Evolutionary conservation across 2,113 vertebrate genomes (phyloP).

Genomic region (Myodes glareolus): DNA sequence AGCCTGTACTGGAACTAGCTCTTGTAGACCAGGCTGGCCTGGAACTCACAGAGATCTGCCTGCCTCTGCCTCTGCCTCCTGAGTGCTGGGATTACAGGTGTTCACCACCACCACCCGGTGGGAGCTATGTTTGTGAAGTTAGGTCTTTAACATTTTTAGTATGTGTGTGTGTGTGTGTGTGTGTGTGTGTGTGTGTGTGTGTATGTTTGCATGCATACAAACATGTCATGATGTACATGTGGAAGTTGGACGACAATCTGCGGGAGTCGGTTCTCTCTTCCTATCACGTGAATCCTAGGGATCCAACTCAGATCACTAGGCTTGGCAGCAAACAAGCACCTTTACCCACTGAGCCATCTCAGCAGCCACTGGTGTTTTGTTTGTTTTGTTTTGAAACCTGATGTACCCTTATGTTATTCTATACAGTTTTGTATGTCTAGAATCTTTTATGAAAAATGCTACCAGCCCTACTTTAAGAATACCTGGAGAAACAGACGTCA

Average conservation of each 20-base stretch:
- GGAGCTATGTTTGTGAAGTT: background rate
- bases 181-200: background rate
- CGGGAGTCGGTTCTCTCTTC: background rate
- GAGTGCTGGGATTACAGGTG: no score
- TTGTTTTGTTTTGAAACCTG: background rate
- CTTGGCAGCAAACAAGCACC: background rate
- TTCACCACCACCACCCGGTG: accelerated
- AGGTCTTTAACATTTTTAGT: background rate
- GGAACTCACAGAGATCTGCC: no score
- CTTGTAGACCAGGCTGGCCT: no score
- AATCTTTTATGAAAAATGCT: constrained; percentile 29
- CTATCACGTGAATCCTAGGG: background rate
- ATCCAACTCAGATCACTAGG: background rate
- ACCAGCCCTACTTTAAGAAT: background rate
- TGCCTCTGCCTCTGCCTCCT: no score
- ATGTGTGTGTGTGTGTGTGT: background rate
- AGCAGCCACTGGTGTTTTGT: background rate
- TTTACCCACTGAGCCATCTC: background rate
- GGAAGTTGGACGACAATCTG: background rate
- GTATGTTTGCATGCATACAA: background rate
- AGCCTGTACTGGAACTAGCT: no score
- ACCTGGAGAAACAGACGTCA: background rate
- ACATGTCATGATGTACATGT: background rate
- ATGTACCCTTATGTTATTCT: background rate
- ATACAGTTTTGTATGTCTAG: background rate